Conservation (phyloP, 2,888 invertebrate species). For the Phanerotoma sp. region DNA sequence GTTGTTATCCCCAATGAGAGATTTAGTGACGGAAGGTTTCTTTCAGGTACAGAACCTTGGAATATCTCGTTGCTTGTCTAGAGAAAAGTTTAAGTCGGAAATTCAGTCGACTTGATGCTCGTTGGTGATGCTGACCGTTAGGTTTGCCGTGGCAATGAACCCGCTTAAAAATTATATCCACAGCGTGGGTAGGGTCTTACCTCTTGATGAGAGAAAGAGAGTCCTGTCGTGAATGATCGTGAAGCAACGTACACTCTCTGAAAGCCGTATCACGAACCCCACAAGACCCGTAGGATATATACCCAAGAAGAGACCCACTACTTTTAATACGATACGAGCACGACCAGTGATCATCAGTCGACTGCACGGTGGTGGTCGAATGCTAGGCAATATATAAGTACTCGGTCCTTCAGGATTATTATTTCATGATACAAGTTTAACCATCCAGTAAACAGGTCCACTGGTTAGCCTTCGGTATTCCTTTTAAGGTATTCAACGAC, state of each 20-base stretch:
- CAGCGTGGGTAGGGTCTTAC: slow-evolving; percentile 9
- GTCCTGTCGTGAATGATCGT: slow-evolving; percentile 5
- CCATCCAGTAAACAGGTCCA: slow-evolving; percentile 38
- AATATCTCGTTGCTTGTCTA: no score
- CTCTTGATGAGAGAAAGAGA: slow-evolving; percentile 11
- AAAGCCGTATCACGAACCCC: no score
- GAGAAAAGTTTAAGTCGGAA: slow-evolving; percentile 3
- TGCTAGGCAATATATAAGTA: slow-evolving; percentile 30
- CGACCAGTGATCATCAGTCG: slow-evolving; percentile 19
- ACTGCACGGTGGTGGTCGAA: slow-evolving; percentile 31
- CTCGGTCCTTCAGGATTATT: slow-evolving; percentile 31
- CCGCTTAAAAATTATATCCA: slow-evolving; percentile 14
- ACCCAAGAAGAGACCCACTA: no score
- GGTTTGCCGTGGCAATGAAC: slow-evolving; percentile 6
- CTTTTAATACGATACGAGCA: no score
- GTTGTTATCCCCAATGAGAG: no score
- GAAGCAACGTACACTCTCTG: no score
- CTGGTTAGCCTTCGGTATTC: slow-evolving; percentile 35
- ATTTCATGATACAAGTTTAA: slow-evolving; percentile 17
- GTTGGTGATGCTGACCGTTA: slow-evolving; percentile 13
- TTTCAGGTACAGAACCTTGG: no score
- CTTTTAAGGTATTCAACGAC: slow-evolving; percentile 14
- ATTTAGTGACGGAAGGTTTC: no score
- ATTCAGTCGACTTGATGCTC: slow-evolving; percentile 11
- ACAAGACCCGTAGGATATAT: not conserved